Conservation (phyloP, 2,113 vertebrate species). For the Oceanites oceanicus region DNA sequence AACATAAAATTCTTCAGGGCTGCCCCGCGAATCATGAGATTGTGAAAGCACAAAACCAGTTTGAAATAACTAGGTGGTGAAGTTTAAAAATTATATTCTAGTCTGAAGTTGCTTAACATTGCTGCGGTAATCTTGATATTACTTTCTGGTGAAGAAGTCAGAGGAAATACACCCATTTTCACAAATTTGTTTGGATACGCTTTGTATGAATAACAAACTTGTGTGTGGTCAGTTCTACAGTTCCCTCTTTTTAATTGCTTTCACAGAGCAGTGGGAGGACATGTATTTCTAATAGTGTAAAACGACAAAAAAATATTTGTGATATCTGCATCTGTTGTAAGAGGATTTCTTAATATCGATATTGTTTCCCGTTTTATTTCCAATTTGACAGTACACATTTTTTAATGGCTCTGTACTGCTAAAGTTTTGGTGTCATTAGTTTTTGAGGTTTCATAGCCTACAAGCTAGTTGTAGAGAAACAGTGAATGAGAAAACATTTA, state of each 20-base stretch:
- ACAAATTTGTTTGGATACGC: neutral
- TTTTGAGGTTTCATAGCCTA: neutral
- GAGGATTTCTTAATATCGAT: neutral
- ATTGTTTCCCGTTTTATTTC: neutral
- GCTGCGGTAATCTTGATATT: rapidly evolving
- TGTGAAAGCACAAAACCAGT: neutral
- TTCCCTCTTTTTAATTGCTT: neutral
- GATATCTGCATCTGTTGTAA: neutral
- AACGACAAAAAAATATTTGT: neutral
- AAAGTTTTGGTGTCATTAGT: neutral
- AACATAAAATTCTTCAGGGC: rapidly evolving
- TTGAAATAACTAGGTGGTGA: neutral
- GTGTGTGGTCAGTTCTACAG: neutral
- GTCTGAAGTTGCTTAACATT: neutral
- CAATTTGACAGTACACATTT: neutral
- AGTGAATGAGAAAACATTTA: neutral
- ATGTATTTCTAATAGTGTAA: neutral
- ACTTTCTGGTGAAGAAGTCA: neutral
- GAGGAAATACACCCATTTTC: neutral
- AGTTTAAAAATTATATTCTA: neutral
- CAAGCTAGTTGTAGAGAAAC: neutral
- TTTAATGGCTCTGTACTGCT: neutral
- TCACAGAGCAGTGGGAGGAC: neutral
- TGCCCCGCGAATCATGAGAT: rapidly evolving
- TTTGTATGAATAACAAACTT: neutral